A percentile compares a stretch with the other conserved stretches of the same genome.
Evolutionary conservation across 30 jellyfish, hydroid and myxozoan species (phyloP).

Genomic region (Morbakka virulenta): DNA sequence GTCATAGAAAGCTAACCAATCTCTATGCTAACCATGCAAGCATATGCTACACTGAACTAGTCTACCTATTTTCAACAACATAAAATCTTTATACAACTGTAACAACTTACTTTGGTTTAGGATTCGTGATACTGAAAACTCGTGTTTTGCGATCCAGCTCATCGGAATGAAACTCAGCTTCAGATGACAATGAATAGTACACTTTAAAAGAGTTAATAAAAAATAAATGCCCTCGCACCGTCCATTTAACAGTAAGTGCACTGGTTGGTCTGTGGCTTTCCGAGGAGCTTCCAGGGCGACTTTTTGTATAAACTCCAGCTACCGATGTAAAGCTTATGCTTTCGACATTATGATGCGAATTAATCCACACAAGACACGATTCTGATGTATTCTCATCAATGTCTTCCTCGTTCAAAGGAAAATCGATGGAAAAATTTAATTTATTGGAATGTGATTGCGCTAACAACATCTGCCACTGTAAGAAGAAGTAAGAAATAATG

Average conservation of each 20-base stretch:
- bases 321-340: background rate
- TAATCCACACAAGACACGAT: constrained; percentile 16
- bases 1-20: no score
- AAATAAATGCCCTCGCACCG: background rate
- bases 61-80: no score
- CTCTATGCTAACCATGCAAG: no score
- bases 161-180: constrained; percentile 21
- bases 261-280: background rate
- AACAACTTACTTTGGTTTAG: constrained; percentile 49
- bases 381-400: constrained; percentile 46
- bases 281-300: background rate
- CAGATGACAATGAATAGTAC: background rate
- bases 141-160: constrained; percentile 48
- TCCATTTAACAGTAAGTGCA: background rate
- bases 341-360: constrained; percentile 27
- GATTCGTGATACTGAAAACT: constrained; percentile 23
- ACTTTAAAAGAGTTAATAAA: background rate
- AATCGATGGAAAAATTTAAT: background rate
- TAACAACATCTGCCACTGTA: background rate
- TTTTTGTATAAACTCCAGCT: no score
- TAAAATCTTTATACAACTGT: no score
- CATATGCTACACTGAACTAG: no score
- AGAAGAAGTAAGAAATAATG: no score
- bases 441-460: background rate
- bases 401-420: constrained; percentile 25